A percentile compares a stretch with the other conserved stretches of the same genome.
Conservation (phyloP, 2,888 invertebrate genomes). For the Iphiclides podalirius region DNA sequence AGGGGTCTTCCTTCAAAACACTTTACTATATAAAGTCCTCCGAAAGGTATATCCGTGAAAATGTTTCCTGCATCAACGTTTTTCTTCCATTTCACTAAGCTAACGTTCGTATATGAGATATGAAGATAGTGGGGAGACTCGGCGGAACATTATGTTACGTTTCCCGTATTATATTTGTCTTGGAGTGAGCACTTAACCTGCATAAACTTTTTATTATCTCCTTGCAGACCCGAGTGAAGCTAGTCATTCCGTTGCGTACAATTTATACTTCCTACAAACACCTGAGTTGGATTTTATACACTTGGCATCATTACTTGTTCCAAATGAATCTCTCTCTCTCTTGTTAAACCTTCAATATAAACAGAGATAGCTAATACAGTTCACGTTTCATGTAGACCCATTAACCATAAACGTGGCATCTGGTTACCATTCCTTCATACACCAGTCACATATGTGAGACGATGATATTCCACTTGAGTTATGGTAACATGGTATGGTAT, state of each 20-base stretch:
- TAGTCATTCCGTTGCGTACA: not conserved
- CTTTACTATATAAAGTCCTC: not conserved
- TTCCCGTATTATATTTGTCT: constrained; percentile 21
- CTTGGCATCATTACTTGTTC: not conserved
- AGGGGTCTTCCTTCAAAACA: not conserved
- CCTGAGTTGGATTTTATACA: not conserved
- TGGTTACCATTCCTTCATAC: too few relatives aligned
- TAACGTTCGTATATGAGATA: constrained; percentile 15
- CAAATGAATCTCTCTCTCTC: too few relatives aligned
- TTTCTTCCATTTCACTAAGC: constrained; percentile 12
- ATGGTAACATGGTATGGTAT: too few relatives aligned
- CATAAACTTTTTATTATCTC: constrained; percentile 22
- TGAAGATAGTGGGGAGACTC: constrained; percentile 10
- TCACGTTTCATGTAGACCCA: too few relatives aligned
- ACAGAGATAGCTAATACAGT: too few relatives aligned
- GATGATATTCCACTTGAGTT: too few relatives aligned
- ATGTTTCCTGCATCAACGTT: constrained; percentile 5
- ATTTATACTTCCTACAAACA: not conserved
- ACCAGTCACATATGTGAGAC: too few relatives aligned
- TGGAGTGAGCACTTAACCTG: constrained; percentile 21
- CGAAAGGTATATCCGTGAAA: not conserved
- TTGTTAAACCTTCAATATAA: too few relatives aligned
- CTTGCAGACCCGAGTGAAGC: not conserved
- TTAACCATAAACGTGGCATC: too few relatives aligned
- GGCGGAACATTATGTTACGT: constrained; percentile 14